Evolutionary conservation across 2,797 vertebrate genomes (phyloP), one percentile per base, ranked within the genome.

Genomic region (Anguilla pacifica): DNA sequence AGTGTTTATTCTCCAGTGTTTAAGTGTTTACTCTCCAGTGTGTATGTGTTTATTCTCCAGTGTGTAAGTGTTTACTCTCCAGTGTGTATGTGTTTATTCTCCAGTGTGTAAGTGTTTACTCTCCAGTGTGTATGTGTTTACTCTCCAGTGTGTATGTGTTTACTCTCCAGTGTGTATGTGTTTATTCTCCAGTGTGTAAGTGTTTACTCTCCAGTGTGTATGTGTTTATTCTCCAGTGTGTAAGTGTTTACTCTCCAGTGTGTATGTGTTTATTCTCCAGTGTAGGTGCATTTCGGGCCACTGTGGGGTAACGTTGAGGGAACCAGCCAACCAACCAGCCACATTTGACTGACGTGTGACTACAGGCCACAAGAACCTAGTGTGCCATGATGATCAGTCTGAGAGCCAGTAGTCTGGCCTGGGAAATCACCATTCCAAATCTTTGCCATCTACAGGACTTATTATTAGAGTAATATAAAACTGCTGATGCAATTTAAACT

Each of bases 281-380:
- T 89, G 86, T 28, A 35, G 25, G 55, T 86, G 83, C 61, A 49
- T 83, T 81, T 85, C 57, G 31, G 57, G 46, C 61, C 28, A 86
- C 67, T 82, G 82, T 55, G n/a, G 61, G 85, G 51, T 39, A 49
- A 85, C 82, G 22, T 95, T 84, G 64, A 86, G 88, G 89, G 89
- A 91, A 88, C 67, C 91, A 89, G 92, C 89, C 90, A 91, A 88
- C 90, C 88, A 92, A 83, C 87, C 93, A 92, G 92, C 91, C 88
- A 88, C 6, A 51, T 86, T 11, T 90, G 90, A 89, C 89, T 89
- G 92, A 91, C 86, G 0, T 90, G 89, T 91, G 92, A 93, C 91
- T 91, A 93, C 96, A 95, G 94, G 95, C 96, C 94, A 95, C 94
- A 96, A 95, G 96, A 96, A 97, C 96, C 91, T 89, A 90, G 28